Conservation (phyloP, 2,797 vertebrate species). For the Synaphobranchus kaupii region DNA sequence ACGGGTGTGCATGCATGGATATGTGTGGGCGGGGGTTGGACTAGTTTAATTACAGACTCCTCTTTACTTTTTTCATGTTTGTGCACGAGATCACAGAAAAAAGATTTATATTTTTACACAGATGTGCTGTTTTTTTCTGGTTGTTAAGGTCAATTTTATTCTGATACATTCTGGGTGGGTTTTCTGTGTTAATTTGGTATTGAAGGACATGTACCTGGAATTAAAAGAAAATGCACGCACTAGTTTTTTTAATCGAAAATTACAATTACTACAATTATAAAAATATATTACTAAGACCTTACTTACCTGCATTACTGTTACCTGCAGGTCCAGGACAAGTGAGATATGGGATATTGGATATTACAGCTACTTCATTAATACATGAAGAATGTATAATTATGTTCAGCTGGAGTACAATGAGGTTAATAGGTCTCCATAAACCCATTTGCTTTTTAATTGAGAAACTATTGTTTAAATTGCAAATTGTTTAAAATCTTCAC, state of each 20-base stretch:
- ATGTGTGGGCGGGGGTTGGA: no score
- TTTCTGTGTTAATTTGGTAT: not conserved
- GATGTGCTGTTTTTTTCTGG: no score
- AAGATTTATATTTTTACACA: not conserved
- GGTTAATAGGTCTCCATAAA: not conserved
- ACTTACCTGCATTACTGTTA: no score
- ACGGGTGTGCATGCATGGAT: no score
- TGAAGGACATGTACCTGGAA: not conserved
- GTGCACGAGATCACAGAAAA: not conserved
- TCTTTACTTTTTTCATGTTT: not conserved
- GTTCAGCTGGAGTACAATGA: not conserved
- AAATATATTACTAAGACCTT: no score
- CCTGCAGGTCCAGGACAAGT: not conserved
- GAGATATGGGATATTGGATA: not conserved
- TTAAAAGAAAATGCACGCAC: not conserved
- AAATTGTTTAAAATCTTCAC: not conserved
- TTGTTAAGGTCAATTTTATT: not conserved
- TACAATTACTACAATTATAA: no score
- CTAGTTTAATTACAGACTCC: not conserved
- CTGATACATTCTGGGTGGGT: not conserved
- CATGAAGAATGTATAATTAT: not conserved
- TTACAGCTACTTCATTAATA: not conserved
- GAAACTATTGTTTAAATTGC: not conserved
- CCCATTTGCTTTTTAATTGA: not conserved
- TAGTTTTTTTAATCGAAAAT: no score